These are phyloP conservation scores for Peromyscus melanophrys DNA, from an alignment of 2,797 vertebrate genomes.

Conservation along the genomic window DNA sequence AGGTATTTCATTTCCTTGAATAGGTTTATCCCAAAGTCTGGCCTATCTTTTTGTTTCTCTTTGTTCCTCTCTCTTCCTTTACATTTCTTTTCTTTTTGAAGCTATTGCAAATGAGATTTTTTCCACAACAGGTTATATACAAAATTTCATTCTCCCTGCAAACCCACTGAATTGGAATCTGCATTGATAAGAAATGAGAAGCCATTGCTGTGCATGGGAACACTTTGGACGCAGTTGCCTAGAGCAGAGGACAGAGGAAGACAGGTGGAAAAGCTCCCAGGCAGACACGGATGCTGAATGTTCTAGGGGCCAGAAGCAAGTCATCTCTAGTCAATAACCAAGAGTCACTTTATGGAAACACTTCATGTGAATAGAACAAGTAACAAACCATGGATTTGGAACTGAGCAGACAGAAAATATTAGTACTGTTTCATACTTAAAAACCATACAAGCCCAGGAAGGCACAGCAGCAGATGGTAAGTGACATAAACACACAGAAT, in stretches of 20 bases:
- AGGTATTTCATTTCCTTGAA: not conserved
- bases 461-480: not conserved
- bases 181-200: not conserved
- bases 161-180: not conserved
- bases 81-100: not conserved
- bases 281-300: not conserved
- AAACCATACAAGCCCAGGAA: too few relatives aligned
- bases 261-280: not conserved
- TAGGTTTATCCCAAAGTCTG: not conserved
- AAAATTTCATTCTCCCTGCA: not conserved
- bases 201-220: not conserved
- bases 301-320: not conserved
- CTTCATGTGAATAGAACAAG: not conserved
- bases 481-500: not conserved
- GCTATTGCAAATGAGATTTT: not conserved
- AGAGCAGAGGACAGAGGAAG: not conserved
- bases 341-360: not conserved
- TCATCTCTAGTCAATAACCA: not conserved
- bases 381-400: not conserved
- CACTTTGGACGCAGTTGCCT: not conserved
- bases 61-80: not conserved
- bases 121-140: not conserved
- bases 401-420: not conserved
- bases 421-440: not conserved
- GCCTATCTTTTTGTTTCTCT: not conserved